Evolutionary conservation across 1,140 invertebrate species (phyloP).

Genomic region (Drosophila azteca): DNA sequence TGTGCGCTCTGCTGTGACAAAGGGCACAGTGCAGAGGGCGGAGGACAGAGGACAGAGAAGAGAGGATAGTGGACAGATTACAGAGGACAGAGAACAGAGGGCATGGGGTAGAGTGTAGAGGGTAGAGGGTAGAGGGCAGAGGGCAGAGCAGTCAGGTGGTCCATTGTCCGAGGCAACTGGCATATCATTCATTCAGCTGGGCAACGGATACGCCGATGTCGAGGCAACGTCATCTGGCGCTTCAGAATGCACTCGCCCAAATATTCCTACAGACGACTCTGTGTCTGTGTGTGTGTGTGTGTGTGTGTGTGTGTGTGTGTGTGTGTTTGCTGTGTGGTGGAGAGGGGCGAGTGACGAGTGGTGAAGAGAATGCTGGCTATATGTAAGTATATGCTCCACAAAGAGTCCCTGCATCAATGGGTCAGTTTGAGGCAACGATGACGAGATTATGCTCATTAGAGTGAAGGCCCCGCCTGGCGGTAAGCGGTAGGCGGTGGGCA

Average conservation of each 20-base stretch:
- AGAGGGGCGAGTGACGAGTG: no score
- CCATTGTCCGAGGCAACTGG: conserved; percentile 44
- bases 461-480: conserved; percentile 32
- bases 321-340: conserved; percentile 8
- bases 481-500: no score
- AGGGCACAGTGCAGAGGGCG: no score
- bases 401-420: conserved; percentile 52
- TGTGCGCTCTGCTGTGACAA: no score
- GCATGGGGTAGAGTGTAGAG: conserved; percentile 3
- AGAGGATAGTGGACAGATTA: not conserved
- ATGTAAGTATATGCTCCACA: conserved; percentile 15
- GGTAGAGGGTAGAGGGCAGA: no score
- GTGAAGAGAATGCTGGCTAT: not conserved
- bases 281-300: conserved; percentile 23
- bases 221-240: conserved; percentile 47
- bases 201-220: conserved; percentile 48
- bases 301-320: not conserved
- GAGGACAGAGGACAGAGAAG: no score
- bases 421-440: conserved; percentile 46
- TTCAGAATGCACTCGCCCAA: conserved; percentile 23
- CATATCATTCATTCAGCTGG: conserved; percentile 43
- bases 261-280: not conserved
- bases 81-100: not conserved
- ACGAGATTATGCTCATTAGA: conserved; percentile 47
- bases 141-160: conserved; percentile 31